Percentiles rank a stretch among this genome's conserved stretches.
These are phyloP conservation scores for Ameiurus melas DNA, from an alignment of 2,113 vertebrate species.

Conservation along the genomic window DNA sequence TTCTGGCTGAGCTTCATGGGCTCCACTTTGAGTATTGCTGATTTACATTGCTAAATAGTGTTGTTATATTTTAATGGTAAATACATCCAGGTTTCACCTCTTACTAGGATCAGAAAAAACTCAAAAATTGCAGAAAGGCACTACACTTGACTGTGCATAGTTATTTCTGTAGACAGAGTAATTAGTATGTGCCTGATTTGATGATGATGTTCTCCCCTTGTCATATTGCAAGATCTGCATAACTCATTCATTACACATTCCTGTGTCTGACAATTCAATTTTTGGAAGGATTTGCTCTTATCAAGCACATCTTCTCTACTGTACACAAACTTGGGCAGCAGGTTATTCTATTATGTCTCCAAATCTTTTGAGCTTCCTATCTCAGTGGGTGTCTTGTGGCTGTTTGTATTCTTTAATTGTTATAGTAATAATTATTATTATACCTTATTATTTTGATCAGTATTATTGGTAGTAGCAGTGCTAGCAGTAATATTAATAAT, in stretches of 20 bases:
- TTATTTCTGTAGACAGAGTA: not conserved
- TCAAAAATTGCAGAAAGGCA: not conserved
- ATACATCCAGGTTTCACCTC: not conserved
- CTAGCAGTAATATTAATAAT: not conserved
- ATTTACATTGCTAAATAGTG: not conserved
- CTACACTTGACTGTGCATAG: not conserved
- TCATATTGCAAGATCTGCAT: not conserved
- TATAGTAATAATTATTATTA: not conserved
- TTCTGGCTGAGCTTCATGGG: not conserved
- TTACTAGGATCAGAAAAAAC: not conserved
- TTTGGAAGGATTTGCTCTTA: not conserved
- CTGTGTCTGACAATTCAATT: not conserved
- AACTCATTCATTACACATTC: not conserved
- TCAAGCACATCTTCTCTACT: not conserved
- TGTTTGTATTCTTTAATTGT: not conserved
- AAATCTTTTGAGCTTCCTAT: too few relatives aligned
- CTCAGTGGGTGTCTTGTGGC: not conserved
- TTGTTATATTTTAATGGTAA: not conserved
- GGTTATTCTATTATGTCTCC: too few relatives aligned
- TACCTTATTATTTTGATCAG: not conserved
- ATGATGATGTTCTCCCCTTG: conserved; percentile 14
- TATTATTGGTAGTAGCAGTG: not conserved
- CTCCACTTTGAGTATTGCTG: not conserved
- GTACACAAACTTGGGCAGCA: not conserved
- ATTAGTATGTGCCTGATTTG: not conserved